Evolutionary conservation across 2,888 invertebrate genomes (phyloP), one percentile per base, ranked within the genome.

Genomic region (Drosophila tanythrix): DNA sequence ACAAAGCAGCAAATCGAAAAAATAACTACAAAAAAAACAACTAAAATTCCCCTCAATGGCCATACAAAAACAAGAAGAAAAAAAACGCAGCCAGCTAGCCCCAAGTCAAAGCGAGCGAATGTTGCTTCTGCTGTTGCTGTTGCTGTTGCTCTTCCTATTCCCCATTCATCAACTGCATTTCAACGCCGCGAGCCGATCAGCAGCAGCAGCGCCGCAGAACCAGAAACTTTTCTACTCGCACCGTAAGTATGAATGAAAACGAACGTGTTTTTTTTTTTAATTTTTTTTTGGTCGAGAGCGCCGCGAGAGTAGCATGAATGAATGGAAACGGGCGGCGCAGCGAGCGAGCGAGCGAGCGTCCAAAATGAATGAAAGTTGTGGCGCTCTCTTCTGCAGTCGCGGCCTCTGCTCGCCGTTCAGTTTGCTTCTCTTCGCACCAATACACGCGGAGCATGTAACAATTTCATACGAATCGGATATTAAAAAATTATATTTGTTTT

Each of bases 141-240:
- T 52, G 52, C 56, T 40, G 50, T 61, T 52, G 56, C 58, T 75
- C 57, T 57, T 81, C 74, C 68, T 79, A 66, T 77, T 74, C 77
- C 77, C 82, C 87, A 87, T 88, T 88, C 87, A 88, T 88, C 90
- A 88, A 89, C 85, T 88, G 90, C 87, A 88, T 89, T 90, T 86
- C 86, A 88, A 85, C 88, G 89, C 89, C 88, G 88, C 82, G 77
- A 89, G 78, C 71, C 75, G 82, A 78, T 83, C 82, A 68, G 52
- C 53, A 53, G 43, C 53, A 38, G 43, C 73, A 31, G 35, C 56
- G 50, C 46, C 52, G 52, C 71, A 81, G 88, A 85, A 80, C 83
- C 83, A 85, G 75, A 83, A 85, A 89, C 69, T 79, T 86, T 76
- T 79, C 74, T 88, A 74, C 87, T 87, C 81, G 73, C 60, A 55